Evolutionary conservation across 1,140 invertebrate species (phyloP).

Genomic region (Eumaeus atala): DNA sequence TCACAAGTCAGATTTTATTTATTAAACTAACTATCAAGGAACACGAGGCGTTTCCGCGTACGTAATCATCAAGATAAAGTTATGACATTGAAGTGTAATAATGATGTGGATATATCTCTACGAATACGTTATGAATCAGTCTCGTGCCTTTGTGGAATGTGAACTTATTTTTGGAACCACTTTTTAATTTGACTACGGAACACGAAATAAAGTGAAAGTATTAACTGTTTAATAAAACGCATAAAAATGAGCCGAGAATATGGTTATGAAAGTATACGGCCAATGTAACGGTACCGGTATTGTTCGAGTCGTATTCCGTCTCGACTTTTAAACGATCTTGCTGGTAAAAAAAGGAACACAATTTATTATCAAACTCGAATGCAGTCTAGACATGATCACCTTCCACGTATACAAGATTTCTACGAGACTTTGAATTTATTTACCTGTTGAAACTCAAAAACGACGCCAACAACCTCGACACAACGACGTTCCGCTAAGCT

Average conservation of each 20-base stretch:
- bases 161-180: too few relatives aligned
- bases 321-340: constrained; percentile 14
- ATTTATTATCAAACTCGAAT: constrained; percentile 6
- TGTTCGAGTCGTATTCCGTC: not conserved
- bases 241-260: too few relatives aligned
- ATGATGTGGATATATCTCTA: not conserved
- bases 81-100: constrained; percentile 48
- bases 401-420: constrained; percentile 45
- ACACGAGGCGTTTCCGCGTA: constrained; percentile 56
- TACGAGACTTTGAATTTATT: constrained; percentile 39
- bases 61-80: constrained; percentile 54
- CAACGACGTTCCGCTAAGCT: constrained; percentile 47
- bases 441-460: constrained; percentile 62
- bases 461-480: constrained; percentile 54
- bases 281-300: constrained; percentile 14
- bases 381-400: constrained; percentile 29
- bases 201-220: too few relatives aligned
- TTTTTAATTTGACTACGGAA: too few relatives aligned
- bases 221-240: too few relatives aligned
- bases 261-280: not conserved
- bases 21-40: constrained; percentile 39
- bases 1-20: constrained; percentile 33
- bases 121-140: constrained; percentile 2
- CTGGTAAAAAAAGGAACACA: constrained; percentile 23
- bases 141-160: too few relatives aligned